Percentiles rank a stretch among this genome's conserved stretches.
Conservation (phyloP, 2,113 vertebrate species). For the Steatornis caripensis region DNA sequence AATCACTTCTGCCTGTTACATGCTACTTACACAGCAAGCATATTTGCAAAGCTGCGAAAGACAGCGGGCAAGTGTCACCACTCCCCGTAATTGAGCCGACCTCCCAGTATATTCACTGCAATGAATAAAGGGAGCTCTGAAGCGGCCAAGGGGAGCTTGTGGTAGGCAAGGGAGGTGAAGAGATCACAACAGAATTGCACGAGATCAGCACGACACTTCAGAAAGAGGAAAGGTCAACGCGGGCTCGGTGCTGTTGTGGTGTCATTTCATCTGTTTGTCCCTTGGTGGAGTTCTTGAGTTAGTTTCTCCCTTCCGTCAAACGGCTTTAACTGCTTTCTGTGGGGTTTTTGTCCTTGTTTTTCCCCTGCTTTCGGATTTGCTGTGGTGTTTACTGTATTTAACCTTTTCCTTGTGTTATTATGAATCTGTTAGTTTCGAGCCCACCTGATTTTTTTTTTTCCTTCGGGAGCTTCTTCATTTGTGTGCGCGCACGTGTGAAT, state of each 20-base stretch:
- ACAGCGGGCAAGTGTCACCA: neutral
- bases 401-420: slow-evolving; percentile 63
- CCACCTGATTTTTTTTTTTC: neutral
- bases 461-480: neutral
- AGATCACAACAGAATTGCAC: neutral
- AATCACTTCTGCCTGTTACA: slow-evolving; percentile 34
- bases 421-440: slow-evolving; percentile 28
- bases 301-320: slow-evolving; percentile 60
- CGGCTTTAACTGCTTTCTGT: slow-evolving; percentile 3
- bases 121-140: neutral
- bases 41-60: neutral
- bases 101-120: neutral
- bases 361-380: slow-evolving; percentile 35
- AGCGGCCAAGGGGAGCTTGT: neutral
- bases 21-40: neutral
- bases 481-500: rapidly evolving
- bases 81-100: neutral
- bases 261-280: slow-evolving; percentile 74
- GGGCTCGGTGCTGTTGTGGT: slow-evolving; percentile 9
- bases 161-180: neutral
- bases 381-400: slow-evolving; percentile 68
- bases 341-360: neutral
- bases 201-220: neutral
- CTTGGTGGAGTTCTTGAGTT: slow-evolving; percentile 84
- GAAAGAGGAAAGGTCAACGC: slow-evolving; percentile 65